Evolutionary conservation across 1,140 invertebrate genomes (phyloP).

Genomic region (Melitaea cinxia): DNA sequence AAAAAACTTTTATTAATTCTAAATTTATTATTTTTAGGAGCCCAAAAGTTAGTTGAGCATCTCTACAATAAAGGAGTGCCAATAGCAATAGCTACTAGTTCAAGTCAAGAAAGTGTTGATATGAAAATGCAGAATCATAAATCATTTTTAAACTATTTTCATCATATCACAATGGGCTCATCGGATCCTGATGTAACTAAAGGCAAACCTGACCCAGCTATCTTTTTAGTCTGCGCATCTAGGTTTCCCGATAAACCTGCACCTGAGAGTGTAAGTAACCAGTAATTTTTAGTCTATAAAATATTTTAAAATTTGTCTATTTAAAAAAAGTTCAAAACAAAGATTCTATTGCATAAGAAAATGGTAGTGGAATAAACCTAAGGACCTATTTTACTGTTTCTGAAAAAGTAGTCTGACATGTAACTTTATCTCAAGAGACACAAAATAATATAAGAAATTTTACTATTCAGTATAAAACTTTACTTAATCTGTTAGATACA

Average conservation of each 20-base stretch:
- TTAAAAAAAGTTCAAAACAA: no score
- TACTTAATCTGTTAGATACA: no score
- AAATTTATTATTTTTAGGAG: slow-evolving; percentile 79
- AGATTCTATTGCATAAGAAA: no score
- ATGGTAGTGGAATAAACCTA: no score
- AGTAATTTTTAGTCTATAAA: background rate
- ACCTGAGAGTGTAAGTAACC: slow-evolving; percentile 76
- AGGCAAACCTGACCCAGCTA: slow-evolving; percentile 91
- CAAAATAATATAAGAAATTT: no score
- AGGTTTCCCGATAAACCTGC: slow-evolving; percentile 85
- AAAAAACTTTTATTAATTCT: background rate
- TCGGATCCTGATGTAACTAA: slow-evolving; percentile 88
- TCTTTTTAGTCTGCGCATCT: slow-evolving; percentile 87
- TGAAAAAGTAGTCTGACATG: no score
- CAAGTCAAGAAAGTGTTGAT: slow-evolving; percentile 83
- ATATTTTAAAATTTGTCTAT: background rate
- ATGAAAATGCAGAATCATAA: slow-evolving; percentile 86
- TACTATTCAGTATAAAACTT: no score
- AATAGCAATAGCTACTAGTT: slow-evolving; percentile 89
- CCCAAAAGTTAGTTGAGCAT: slow-evolving; percentile 85
- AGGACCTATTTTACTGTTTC: no score
- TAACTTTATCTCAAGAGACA: no score
- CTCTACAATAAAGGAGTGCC: slow-evolving; percentile 85
- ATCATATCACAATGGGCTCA: slow-evolving; percentile 86
- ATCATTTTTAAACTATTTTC: slow-evolving; percentile 84